Base-by-base conservation (phyloP, 2,113 vertebrate genomes). In the Chionodraco myersi region DNA sequence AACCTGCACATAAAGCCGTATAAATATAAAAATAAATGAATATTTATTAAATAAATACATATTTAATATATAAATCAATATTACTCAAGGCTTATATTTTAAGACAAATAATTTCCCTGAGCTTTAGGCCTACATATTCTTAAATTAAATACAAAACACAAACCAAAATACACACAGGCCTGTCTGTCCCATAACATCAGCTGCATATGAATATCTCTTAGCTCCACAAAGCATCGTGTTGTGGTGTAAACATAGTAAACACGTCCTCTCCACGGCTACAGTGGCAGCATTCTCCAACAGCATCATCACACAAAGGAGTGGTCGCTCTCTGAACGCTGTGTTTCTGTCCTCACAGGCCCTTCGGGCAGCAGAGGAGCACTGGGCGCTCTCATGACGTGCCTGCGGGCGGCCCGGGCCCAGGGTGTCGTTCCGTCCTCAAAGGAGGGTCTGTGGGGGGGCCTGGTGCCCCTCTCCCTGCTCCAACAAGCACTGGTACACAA, bases 381-480 rank as follows among this genome's bases (percentile, higher is more conserved):
- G 59, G 96, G 97, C 53, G 97, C 97, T 51, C 85, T 99, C 80
- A 97, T 99, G 96, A 97, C 97, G 0, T 99, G 98, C 84, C 87
- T 99, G 21, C 95, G 97, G 57, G 95, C 97, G 74, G 97, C 97
- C 23, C 92, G 97, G 67, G 95, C 97, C 87, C 96, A 97, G 1
- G 97, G 97, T 34, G 95, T 97, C 10, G 84, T 97, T 54, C 89
- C 92, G 5, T 91, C 95, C 72, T 86, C 94, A 44, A 77, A 94
- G 48, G 84, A 87, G 12, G 93, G 94, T 56, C 70, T 96, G 14
- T 97, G 95, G 93, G 93, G 94, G 41, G 91, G 92, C 12, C 94
- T 98, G 83, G 91, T 98, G 13, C 96, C 96, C 1, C 81, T 94
- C 21, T 86, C 89, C 0, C 91, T 94, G 23, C 93, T 98, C 80